phyloP scores from a whole-genome alignment of 2,113 vertebrate species.

The Aegotheles bennettii region DNA sequence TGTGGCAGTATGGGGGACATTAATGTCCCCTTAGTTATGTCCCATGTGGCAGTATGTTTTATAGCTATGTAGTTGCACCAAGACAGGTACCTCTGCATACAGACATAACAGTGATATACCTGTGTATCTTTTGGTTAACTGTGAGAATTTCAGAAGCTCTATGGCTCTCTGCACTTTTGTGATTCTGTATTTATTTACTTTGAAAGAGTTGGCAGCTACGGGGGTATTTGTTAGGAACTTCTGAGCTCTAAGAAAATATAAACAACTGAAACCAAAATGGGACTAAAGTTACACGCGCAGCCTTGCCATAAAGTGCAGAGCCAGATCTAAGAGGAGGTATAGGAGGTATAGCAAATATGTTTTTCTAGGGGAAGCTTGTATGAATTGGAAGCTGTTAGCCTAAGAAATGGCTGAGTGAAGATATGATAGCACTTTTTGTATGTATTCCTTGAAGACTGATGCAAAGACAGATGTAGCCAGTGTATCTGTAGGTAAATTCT shows the following conservation, averaged over 20 bases:
- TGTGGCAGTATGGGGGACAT: no score
- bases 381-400: neutral
- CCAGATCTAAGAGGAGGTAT: neutral
- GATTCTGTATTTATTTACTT: neutral
- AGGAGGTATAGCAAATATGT: neutral
- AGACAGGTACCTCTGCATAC: no score
- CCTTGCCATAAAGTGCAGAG: neutral
- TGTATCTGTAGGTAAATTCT: neutral
- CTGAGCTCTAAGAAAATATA: neutral
- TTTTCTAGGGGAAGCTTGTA: neutral
- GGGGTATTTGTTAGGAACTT: neutral
- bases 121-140: neutral
- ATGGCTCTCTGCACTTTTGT: neutral
- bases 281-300: neutral
- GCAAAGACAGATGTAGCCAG: neutral
- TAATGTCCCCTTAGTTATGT: neutral
- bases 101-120: neutral
- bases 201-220: neutral
- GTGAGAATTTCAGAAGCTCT: neutral
- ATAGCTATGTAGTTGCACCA: fast-evolving
- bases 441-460: neutral
- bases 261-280: neutral
- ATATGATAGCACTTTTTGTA: neutral
- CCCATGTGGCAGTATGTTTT: neutral
- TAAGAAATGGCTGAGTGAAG: neutral